Evolutionary conservation across 2,797 vertebrate species (phyloP), one percentile per base, ranked within the genome.

Genomic region (Sebastes kiyomatsui): DNA sequence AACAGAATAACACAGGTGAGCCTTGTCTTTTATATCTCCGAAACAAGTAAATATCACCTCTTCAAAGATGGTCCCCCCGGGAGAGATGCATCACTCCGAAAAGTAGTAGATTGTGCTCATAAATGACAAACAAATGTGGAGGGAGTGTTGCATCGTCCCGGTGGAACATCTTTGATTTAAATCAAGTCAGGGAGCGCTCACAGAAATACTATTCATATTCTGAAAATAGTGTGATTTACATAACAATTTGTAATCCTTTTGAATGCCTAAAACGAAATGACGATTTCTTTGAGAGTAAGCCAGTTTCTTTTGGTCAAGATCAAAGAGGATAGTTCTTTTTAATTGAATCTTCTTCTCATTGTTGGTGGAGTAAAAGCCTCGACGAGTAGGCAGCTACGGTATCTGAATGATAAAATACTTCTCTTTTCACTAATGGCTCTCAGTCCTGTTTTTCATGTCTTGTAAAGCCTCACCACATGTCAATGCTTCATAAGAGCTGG

Each of bases 111-210:
- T 61, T 13, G 12, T 59, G 25, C 18, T 73, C 30, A 59, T 59
- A 35, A 69, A 68, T 62, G 67, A 52, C 27, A 71, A 77, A 18
- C 67, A 64, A 65, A 60, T 32, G 33, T 23, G 2, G 1, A 46
- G 49, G 20, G 14, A 32, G 23, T 9, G 8, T 33, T 72, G 46
- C 30, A 66, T 25, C 5, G 1, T 70, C 70, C 54, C 54, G 52
- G 32, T 60, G 64, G 55, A 81, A 70, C 56, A 61, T 68, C 5
- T 27, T 52, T 73, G 49, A 77, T 75, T 68, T 38, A 79, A 58
- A 74, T 79, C 55, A 65, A 71, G 27, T 25, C 25, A 5, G 35
- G 49, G 38, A 33, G 60, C 33, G 25, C 74, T 69, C 14, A 23
- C 46, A 64, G 25, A 70, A 30, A 77, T n/a, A 30, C 23, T 23